Evolutionary conservation across 1,140 invertebrate species (phyloP), one percentile per base, ranked within the genome.

Genomic region (Drosophila orena): DNA sequence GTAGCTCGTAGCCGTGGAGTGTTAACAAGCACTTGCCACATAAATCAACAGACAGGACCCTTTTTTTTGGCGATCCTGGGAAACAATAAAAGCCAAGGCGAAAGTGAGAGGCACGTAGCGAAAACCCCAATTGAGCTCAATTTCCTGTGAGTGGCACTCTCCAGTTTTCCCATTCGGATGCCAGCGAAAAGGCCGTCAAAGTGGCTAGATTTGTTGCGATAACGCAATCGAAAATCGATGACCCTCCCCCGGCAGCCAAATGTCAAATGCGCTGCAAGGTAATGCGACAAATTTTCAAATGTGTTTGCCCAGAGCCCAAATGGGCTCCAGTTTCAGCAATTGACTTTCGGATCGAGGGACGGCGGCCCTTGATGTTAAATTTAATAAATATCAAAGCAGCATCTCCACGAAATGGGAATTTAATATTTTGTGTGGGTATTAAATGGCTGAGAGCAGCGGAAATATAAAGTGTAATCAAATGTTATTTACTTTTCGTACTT

Each of bases 161-260:
- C 64, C 34, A 30, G 27, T 46, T 30, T 53, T 22, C 40, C 12
- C n/a, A n/a, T 56, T 53, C 44, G 55, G 50, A 44, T 59, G 43
- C 40, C 24, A 27, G 46, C 15, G 14, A 49, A 56, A 61, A 46
- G 71, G 42, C 55, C 55, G 66, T 61, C 68, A 75, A 86, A 88
- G 75, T 86, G 71, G 30, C 52, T 77, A 69, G 62, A 77, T 77
- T 77, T 65, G 46, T 76, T 74, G 56, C 73, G 83, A 88, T 88
- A 86, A 55, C 58, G 72, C 71, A 76, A 60, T 79, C 71, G 75
- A 79, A 78, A 88, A 86, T 79, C 84, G 71, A 86, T 86, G 64
- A 38, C 65, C 65, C 64, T 30, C 43, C 42, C 54, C 30, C 49
- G 53, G 55, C 40, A 54, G 61, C 22, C 49, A 56, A 78, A 47